A percentile compares a stretch with the other conserved stretches of the same genome.
Evolutionary conservation across 2,113 vertebrate species (phyloP).

Genomic region (Ictidomys tridecemlineatus): DNA sequence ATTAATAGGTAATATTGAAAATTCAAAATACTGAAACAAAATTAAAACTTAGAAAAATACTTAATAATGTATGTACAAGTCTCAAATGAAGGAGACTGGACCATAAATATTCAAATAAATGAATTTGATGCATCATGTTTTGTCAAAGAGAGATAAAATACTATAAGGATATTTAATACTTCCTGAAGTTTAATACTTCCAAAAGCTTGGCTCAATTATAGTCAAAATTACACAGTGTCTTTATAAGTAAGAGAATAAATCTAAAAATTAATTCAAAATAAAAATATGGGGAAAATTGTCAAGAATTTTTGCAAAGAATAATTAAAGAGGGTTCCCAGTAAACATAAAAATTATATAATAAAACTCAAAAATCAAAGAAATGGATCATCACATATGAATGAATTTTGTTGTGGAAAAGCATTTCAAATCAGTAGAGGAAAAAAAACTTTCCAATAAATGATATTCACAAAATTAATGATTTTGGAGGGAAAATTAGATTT

Average conservation of each 20-base stretch:
- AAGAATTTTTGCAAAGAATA: slow-evolving; percentile 36
- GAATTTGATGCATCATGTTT: neutral
- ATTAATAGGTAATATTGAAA: neutral
- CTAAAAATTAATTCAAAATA: slow-evolving; percentile 14
- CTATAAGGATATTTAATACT: neutral
- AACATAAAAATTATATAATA: slow-evolving; percentile 36
- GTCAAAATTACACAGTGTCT: neutral
- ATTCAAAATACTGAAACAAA: neutral
- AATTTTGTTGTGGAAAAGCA: slow-evolving; percentile 12
- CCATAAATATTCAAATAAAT: neutral
- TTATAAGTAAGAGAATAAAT: slow-evolving; percentile 29
- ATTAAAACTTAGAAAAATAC: slow-evolving; percentile 12
- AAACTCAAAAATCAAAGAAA: slow-evolving; percentile 20
- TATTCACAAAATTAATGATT: slow-evolving; percentile 28
- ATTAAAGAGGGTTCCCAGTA: neutral
- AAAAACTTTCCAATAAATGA: neutral
- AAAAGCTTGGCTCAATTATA: neutral
- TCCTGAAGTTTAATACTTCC: neutral
- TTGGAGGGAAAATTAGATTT: neutral
- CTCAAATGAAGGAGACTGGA: neutral
- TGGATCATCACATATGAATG: no score
- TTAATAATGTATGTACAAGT: neutral
- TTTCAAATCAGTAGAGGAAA: neutral
- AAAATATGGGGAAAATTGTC: neutral
- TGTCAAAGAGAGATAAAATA: neutral